Conservation (phyloP, 2,888 invertebrate species). For the Didymodactylos carnosus region DNA sequence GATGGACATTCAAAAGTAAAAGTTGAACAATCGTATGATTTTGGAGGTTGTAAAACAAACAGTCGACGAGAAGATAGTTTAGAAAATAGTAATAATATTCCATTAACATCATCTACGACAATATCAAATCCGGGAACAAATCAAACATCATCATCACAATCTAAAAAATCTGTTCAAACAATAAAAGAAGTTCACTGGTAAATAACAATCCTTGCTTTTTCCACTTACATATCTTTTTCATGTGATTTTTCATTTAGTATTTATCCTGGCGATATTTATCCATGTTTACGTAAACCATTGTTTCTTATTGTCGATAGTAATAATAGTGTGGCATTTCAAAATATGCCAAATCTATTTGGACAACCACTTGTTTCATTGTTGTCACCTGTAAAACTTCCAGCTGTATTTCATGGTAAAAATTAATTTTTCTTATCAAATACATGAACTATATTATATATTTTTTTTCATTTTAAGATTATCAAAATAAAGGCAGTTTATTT, state of each 20-base stretch:
- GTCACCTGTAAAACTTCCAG: conserved; percentile 45
- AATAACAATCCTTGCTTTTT: no score
- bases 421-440: no score
- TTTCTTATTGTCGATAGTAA: conserved; percentile 85
- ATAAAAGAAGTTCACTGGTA: no score
- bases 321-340: conserved; percentile 65
- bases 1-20: conserved; percentile 6
- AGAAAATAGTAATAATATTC: neutral
- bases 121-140: neutral
- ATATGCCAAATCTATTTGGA: conserved; percentile 48
- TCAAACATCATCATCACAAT: no score
- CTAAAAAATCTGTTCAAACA: no score
- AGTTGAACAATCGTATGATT: conserved; percentile 51
- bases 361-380: conserved; percentile 75
- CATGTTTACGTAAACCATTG: conserved; percentile 72
- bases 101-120: neutral
- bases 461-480: conserved; percentile 16
- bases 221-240: no score
- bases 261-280: conserved; percentile 76
- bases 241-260: no score
- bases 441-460: no score
- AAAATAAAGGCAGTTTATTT: conserved; percentile 54
- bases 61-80: conserved; percentile 54
- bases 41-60: conserved; percentile 71
- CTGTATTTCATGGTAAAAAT: conserved; percentile 7